Evolutionary conservation across 2,113 vertebrate species (phyloP).

Genomic region (Penelope pileata): DNA sequence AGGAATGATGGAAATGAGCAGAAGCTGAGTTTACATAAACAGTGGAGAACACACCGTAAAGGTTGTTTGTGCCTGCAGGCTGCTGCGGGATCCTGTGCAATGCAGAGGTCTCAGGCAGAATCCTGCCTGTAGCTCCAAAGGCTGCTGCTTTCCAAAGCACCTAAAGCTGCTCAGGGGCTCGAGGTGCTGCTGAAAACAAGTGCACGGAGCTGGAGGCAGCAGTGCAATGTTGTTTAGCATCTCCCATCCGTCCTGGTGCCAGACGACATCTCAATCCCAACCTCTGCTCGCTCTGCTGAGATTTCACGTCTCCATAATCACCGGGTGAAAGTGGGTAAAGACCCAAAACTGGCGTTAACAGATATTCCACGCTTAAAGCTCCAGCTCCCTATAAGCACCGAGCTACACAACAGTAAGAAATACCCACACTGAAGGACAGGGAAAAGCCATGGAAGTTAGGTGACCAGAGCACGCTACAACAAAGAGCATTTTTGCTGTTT

Average conservation of each 20-base stretch:
- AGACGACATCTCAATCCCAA: not conserved
- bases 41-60: not conserved
- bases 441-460: not conserved
- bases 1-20: not conserved
- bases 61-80: not conserved
- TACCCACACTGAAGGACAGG: accelerated
- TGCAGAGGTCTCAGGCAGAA: not conserved
- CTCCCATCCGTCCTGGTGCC: not conserved
- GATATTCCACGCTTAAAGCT: not conserved
- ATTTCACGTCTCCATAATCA: not conserved
- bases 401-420: not conserved
- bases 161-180: not conserved
- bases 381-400: not conserved
- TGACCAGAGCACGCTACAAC: not conserved
- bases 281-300: not conserved
- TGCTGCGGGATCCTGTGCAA: conserved; percentile 16
- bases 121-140: not conserved
- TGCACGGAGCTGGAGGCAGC: not conserved
- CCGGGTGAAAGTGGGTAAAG: not conserved
- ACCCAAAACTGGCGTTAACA: accelerated
- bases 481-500: not conserved
- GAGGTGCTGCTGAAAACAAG: not conserved
- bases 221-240: not conserved
- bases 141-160: not conserved
- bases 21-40: not conserved